A percentile compares a stretch with the other conserved stretches of the same genome.
Evolutionary conservation across 2,797 vertebrate genomes (phyloP).

Genomic region (Esox masquinongy): DNA sequence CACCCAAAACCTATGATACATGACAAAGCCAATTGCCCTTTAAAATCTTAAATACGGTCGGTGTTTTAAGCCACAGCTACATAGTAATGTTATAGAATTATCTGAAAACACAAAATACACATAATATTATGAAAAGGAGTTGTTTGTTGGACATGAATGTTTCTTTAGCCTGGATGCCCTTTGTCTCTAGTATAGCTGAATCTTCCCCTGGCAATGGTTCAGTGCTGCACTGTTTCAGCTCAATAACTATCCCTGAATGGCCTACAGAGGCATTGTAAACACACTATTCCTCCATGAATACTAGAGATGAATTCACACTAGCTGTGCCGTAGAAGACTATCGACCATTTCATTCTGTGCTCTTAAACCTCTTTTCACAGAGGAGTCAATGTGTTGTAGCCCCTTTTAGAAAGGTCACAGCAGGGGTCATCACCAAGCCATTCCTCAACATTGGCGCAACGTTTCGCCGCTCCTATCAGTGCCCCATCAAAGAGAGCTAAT

Average conservation of each 20-base stretch:
- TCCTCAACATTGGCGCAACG: conserved; percentile 19
- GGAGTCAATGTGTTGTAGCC: neutral
- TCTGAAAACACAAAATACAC: neutral
- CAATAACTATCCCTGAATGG: neutral
- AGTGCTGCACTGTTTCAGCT: neutral
- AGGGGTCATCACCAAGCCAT: conserved; percentile 6
- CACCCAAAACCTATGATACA: neutral
- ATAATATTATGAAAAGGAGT: neutral
- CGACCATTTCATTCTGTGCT: neutral
- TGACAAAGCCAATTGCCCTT: neutral
- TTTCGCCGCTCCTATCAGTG: conserved; percentile 9
- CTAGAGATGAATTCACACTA: neutral
- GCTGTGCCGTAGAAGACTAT: neutral
- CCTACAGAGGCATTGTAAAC: neutral
- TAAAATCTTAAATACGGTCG: neutral
- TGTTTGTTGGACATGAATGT: neutral
- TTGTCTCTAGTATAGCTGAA: neutral
- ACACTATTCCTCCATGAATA: neutral
- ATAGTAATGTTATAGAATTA: too few relatives aligned
- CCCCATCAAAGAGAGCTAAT: conserved; percentile 22
- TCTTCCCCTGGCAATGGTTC: neutral
- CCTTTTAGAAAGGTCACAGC: conserved; percentile 1
- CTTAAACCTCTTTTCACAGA: neutral
- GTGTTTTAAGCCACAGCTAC: neutral
- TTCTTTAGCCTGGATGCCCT: neutral